Evolutionary conservation across 1,140 invertebrate species (phyloP), one percentile per base, ranked within the genome.

Genomic region (Acromyrmex echinatior): DNA sequence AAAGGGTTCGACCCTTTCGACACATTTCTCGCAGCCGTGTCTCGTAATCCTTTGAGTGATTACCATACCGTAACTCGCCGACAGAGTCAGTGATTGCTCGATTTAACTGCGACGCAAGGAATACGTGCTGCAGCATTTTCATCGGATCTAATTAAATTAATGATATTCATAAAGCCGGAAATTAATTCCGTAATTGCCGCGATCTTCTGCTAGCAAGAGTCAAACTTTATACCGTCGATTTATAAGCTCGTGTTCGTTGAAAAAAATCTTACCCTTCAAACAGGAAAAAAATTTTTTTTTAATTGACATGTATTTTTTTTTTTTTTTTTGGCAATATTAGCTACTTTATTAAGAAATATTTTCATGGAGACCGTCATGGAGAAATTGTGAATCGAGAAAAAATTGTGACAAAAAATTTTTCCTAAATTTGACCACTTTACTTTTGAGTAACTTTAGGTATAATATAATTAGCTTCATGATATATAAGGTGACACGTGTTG

Each of bases 1-100:
- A 77, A 76, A 73, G n/a, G 80, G 71, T 76, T 62, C 71, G 60
- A 90, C 88, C 89, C 76, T 70, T 88, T 90, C 79, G 74, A 80
- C 71, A 60, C 51, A 56, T 71, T 58, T 28, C 86, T 49, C 12
- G 31, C 51, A 28, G n/a, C 73, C 63, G 56, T 49, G 68, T 74
- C 68, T 84, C 70, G 56, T 84, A 76, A 35, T 7, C 58, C 56
- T 62, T 84, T 74, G 39, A 51, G 39, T 18, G 25, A 74, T 84
- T 62, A 76, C 5, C 9, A 18, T 74, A 31, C n/a, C 66, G 25
- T 74, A 39, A 68, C 12, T 39, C 63, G 21, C 28, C 35, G 53
- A 45, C 25, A 16, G 39, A 45, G 66, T 60, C 51, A 60, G 66
- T n/a, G 56, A 74, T 39, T 45, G 39, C 35, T 71, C 21, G 21